Base-by-base conservation (phyloP, 2,797 vertebrate species). In the Phoebastria nigripes region DNA sequence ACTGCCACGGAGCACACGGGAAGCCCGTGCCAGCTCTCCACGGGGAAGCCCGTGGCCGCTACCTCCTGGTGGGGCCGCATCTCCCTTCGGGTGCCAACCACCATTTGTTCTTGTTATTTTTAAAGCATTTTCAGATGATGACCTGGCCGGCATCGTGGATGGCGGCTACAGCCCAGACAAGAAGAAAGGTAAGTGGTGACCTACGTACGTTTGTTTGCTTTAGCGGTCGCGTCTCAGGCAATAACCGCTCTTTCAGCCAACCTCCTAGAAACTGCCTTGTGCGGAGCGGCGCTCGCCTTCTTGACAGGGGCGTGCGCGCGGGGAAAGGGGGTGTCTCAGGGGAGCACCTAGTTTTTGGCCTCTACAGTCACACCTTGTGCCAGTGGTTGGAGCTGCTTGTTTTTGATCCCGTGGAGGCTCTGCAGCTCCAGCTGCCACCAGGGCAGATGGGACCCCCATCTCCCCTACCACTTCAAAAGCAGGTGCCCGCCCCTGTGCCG, bases 161-260 rank as follows among this genome's bases (percentile, higher is more conserved):
- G 98, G 98, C 0, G 89, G 94, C 33, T 99, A 99, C 97, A 98
- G 97, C 44, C 99, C 99, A 0, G 99, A 99, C 92, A 98, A 98
- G 96, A 98, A 98, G 83, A 99, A 98, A 98, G 99, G 99, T 99
- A 97, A 95, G 96, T 1, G 5, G 11, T 17, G 21, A 67, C n/a
- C 37, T 16, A 0, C 0, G 0, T 14, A 6, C 3, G 0, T 7
- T 35, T 4, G 3, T n/a, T 66, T 18, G 19, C 63, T 62, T 35
- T 41, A 7, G 19, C 33, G 6, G 39, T 16, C 3, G 1, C 6
- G 5, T 31, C 55, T 74, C 0, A 0, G 69, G 52, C 62, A 19
- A 10, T 42, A 31, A 41, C 21, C 33, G 6, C 42, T 2, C 0
- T 8, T 17, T 24, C 13, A 8, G 29, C 42, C 78, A 39, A 15